phyloP scores from a whole-genome alignment of 2,888 invertebrate genomes.

The Apomyelois bistriatella region DNA sequence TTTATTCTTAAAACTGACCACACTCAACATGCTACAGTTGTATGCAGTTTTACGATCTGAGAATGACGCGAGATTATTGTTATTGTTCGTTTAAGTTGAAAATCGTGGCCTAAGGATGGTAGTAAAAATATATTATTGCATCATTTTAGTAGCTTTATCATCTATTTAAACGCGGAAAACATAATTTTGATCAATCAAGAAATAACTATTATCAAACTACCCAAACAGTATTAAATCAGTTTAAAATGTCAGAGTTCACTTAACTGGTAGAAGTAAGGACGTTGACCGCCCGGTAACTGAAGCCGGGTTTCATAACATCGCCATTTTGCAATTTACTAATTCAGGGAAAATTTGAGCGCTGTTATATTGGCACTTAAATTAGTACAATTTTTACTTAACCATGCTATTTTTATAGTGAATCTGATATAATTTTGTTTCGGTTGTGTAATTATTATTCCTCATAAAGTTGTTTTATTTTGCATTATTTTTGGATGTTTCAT shows the following conservation, averaged over 20 bases:
- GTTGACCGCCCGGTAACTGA: conserved; percentile 35
- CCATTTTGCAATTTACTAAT: conserved; percentile 30
- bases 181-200: conserved; percentile 17
- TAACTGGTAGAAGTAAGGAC: conserved; percentile 32
- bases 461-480: too few species aligned
- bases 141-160: neutral
- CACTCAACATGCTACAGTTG: conserved; percentile 43
- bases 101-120: neutral
- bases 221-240: too few species aligned
- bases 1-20: conserved; percentile 44
- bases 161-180: neutral
- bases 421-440: neutral
- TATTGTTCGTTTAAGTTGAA: conserved; percentile 13
- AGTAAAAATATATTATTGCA: neutral
- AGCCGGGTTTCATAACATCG: conserved; percentile 30
- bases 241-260: conserved; percentile 46
- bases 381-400: neutral
- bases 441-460: neutral
- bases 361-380: neutral
- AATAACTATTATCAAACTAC: too few species aligned
- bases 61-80: conserved; percentile 32
- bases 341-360: conserved; percentile 3
- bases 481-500: too few species aligned
- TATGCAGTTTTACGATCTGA: conserved; percentile 37
- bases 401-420: neutral